Conservation (phyloP, 2,888 invertebrate genomes). For the Hydrotaea diabolus region DNA sequence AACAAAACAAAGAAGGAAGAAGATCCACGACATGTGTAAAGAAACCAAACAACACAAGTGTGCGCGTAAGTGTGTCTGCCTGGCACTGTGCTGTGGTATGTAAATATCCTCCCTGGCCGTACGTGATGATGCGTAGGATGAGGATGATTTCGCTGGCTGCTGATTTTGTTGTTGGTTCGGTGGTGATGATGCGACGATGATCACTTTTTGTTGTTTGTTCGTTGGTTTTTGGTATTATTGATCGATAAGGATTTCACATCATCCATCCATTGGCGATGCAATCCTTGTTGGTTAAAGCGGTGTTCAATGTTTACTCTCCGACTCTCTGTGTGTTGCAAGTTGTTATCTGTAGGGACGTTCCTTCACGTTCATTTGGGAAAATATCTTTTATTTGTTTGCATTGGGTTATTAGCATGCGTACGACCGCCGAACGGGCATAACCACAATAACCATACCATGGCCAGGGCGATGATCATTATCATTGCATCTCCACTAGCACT, state of each 20-base stretch:
- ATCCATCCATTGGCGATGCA: slow-evolving; percentile 32
- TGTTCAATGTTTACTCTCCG: slow-evolving; percentile 40
- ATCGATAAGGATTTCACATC: slow-evolving; percentile 60
- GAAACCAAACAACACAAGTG: slow-evolving; percentile 6
- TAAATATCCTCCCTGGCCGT: slow-evolving; percentile 21
- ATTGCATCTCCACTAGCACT: not conserved
- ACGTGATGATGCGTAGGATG: slow-evolving; percentile 50
- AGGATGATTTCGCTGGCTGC: slow-evolving; percentile 54
- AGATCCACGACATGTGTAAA: slow-evolving; percentile 47
- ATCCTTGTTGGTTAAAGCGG: slow-evolving; percentile 24
- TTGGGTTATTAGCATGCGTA: slow-evolving; percentile 29
- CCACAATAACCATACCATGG: slow-evolving; percentile 18
- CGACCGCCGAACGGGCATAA: slow-evolving; percentile 33
- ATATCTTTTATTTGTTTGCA: slow-evolving; percentile 30
- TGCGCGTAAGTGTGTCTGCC: not conserved
- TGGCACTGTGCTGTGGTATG: slow-evolving; percentile 1
- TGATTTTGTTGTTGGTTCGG: slow-evolving; percentile 17
- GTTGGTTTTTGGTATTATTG: slow-evolving; percentile 44
- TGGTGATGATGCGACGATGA: slow-evolving; percentile 66
- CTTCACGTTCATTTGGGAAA: slow-evolving; percentile 4
- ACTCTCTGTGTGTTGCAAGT: slow-evolving; percentile 36
- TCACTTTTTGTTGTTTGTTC: slow-evolving; percentile 36
- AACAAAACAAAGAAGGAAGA: slow-evolving; percentile 35
- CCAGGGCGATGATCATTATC: not conserved
- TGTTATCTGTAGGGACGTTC: slow-evolving; percentile 45